Base-by-base conservation (phyloP, 2,797 vertebrate genomes). In the Pangasius djambal region DNA sequence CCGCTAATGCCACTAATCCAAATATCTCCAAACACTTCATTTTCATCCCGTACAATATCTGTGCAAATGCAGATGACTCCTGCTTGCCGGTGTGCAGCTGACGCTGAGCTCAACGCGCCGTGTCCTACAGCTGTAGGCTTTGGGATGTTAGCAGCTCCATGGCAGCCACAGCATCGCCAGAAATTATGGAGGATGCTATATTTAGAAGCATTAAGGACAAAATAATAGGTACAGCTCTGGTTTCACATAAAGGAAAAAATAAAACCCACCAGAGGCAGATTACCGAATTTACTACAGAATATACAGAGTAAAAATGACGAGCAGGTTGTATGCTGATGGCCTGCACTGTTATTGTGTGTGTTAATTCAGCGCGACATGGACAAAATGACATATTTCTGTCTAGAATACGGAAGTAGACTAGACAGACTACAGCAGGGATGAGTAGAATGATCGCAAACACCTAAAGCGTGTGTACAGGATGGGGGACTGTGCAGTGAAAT, bases 121-220 rank as follows among this genome's bases (percentile, higher is more conserved):
- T 40, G 37, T 40, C 37, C 37, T 40, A 72, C 50, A n/a, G 34
- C 37, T 20, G 67, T 34, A 50, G 8, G 44, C 28, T 25, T 34
- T 87, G 86, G 72, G 63, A 25, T 44, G 18, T n/a, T 20, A 65
- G 40, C 28, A 78, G 86, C 40, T 37, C 37, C 81, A 65, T 48
- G 89, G 90, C 91, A 77, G 93, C 92, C 55, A 92, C 92, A 91
- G 92, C 91, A 90, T 92, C 90, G 91, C 90, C 89, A 96, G 96
- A 87, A 96, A 96, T 96, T 94, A 96, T 96, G 92, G 92, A 96
- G 87, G 87, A 93, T 78, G 90, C 94, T 96, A 96, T 96, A 96
- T 96, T 95, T 96, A 95, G 94, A 94, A 87, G 74, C 70, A 81
- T 37, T 70, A 12, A 37, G 61, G 70, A 69, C 77, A 86, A 13